Evolutionary conservation across 2,113 vertebrate species (phyloP).

Genomic region (Condylura cristata): DNA sequence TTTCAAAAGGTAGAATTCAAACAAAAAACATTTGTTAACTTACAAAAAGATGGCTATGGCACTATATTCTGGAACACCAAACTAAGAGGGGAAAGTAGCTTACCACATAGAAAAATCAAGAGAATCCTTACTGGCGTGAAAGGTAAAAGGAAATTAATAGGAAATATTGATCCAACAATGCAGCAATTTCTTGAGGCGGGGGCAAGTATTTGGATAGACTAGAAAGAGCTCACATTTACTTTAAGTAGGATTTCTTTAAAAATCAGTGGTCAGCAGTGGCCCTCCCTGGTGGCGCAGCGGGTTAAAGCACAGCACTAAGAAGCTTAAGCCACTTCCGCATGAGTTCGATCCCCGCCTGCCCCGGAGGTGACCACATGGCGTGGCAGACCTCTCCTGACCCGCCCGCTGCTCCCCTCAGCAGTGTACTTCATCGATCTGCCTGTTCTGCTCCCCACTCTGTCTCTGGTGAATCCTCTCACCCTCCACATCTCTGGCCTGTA

Average conservation of each 20-base stretch:
- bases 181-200: neutral
- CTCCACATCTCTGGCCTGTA: no score
- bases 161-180: neutral
- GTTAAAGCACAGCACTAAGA: no score
- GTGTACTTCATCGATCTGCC: no score
- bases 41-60: neutral
- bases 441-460: no score
- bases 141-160: neutral
- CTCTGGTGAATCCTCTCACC: no score
- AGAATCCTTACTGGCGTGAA: neutral
- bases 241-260: neutral
- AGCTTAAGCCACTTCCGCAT: no score
- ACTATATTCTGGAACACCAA: neutral
- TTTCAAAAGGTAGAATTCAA: neutral
- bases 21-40: neutral
- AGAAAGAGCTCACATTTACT: slow-evolving; percentile 10
- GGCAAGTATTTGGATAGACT: neutral
- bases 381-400: no score
- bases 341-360: no score
- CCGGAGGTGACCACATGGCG: no score
- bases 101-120: neutral
- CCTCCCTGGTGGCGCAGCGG: no score
- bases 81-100: neutral
- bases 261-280: no score
- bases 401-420: no score